Percentiles rank a stretch among this genome's conserved stretches.
Evolutionary conservation across 2,113 vertebrate species (phyloP).

Genomic region (Ancistrus triradiatus): DNA sequence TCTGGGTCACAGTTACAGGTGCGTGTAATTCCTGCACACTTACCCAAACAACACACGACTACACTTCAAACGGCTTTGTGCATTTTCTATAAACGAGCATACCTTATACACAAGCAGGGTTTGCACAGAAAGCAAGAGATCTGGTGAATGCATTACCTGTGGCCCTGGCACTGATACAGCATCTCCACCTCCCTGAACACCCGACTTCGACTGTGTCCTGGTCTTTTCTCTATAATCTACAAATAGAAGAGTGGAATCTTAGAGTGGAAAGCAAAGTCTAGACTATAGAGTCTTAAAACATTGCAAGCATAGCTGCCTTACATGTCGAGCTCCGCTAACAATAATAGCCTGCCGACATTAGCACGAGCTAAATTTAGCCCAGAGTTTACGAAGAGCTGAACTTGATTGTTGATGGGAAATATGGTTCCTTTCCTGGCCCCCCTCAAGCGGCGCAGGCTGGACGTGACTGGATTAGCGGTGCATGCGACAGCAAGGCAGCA

Average conservation of each 20-base stretch:
- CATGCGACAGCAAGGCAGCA: slow-evolving; percentile 53
- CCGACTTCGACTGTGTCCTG: slow-evolving; percentile 87
- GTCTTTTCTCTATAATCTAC: slow-evolving; percentile 93
- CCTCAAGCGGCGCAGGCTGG: slow-evolving; percentile 32
- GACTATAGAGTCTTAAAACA: slow-evolving; percentile 39
- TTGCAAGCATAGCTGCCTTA: too few relatives aligned
- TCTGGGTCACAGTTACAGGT: neutral
- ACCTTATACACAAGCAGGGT: neutral
- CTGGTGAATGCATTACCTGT: too few relatives aligned
- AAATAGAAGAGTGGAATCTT: neutral
- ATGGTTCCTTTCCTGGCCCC: slow-evolving; percentile 53
- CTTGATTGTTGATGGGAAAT: slow-evolving; percentile 59
- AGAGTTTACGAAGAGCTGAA: neutral
- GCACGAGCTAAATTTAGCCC: slow-evolving; percentile 36
- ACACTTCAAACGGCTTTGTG: too few relatives aligned
- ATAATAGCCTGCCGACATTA: slow-evolving; percentile 40
- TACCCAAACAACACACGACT: too few relatives aligned
- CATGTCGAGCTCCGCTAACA: slow-evolving; percentile 15
- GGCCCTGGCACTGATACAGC: slow-evolving; percentile 99
- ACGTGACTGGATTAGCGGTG: slow-evolving; percentile 61
- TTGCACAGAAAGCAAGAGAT: slow-evolving; percentile 46
- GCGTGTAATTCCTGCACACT: neutral
- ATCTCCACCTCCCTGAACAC: slow-evolving; percentile 98
- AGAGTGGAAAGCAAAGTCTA: slow-evolving; percentile 32
- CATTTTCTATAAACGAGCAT: neutral